phyloP scores from a whole-genome alignment of 2,888 invertebrate species.

The Drosophila atroscutellata region DNA sequence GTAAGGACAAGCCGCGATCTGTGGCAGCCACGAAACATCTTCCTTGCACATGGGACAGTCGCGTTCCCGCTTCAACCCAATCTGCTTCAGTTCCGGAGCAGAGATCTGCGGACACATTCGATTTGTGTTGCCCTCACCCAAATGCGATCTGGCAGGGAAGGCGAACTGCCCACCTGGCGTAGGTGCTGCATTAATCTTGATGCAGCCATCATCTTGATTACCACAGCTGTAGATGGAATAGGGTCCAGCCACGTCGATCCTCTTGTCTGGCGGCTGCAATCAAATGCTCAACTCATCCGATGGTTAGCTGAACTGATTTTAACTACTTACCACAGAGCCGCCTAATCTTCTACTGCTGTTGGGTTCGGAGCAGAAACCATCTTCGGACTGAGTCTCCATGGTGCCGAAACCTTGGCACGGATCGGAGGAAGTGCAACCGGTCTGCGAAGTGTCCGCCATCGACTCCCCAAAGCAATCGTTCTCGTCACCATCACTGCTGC shows the following conservation, averaged over 20 bases:
- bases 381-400: constrained; percentile 14
- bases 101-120: constrained; percentile 34
- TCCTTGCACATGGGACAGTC: constrained; percentile 80
- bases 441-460: constrained; percentile 5
- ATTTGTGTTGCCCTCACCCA: constrained; percentile 57
- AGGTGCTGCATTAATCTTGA: constrained; percentile 21
- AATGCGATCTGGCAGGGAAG: background rate
- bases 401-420: constrained; percentile 51
- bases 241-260: constrained; percentile 62
- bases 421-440: constrained; percentile 41
- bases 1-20: constrained; percentile 84
- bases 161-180: constrained; percentile 51
- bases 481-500: constrained; percentile 30
- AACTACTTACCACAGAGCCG: constrained; percentile 37
- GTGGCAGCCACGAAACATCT: constrained; percentile 83
- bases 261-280: background rate
- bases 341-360: background rate
- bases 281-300: background rate
- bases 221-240: constrained; percentile 42
- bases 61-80: constrained; percentile 28
- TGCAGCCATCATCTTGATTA: constrained; percentile 11
- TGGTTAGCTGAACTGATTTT: background rate
- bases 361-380: background rate
- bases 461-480: constrained; percentile 10
- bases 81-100: constrained; percentile 54